Evolutionary conservation across 2,797 vertebrate genomes (phyloP), one percentile per base, ranked within the genome.

Genomic region (Apogon talboti): DNA sequence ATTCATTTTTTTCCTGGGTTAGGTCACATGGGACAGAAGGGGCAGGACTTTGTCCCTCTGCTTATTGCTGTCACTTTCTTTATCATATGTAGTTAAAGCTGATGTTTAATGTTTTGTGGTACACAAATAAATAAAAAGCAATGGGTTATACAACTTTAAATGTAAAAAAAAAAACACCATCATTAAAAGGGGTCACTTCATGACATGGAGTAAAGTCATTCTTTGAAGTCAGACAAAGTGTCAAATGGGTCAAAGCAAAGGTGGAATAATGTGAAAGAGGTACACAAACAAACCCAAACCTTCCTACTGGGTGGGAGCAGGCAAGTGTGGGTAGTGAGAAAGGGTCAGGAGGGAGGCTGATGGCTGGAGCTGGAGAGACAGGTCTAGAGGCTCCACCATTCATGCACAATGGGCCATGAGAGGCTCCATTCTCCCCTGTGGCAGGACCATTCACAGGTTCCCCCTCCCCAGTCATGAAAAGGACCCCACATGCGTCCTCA

Each of bases 391-490:
- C 74, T 21, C 73, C 79, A 74, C 80, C 74, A 88, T 89, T 83
- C 70, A 55, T 72, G 80, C 71, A 92, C 91, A 93, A 94, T 88
- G 81, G 81, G 79, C 81, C 11, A 45, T 88, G 86, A 92, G 87
- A 91, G 79, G 73, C 65, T 91, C 86, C 76, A 89, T 92, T 94
- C 89, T 93, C 55, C 72, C 18, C 21, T 7, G 49, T 89, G 88
- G 92, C 90, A 92, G 86, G 83, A 55, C 81, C 88, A 93, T 93
- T 94, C 91, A 93, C 80, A 71, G 35, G 65, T 84, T 73, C 56
- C 84, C 71, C 79, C 82, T 84, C 77, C 83, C 57, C 74, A 40
- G 60, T 42, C 55, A 75, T 85, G 74, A 91, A 91, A 91, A 85
- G 81, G 72, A 92, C 90, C 87, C 83, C 90, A 90, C 81, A 90